Conservation (phyloP, 2,113 vertebrate species). For the Atherinomorus stipes region DNA sequence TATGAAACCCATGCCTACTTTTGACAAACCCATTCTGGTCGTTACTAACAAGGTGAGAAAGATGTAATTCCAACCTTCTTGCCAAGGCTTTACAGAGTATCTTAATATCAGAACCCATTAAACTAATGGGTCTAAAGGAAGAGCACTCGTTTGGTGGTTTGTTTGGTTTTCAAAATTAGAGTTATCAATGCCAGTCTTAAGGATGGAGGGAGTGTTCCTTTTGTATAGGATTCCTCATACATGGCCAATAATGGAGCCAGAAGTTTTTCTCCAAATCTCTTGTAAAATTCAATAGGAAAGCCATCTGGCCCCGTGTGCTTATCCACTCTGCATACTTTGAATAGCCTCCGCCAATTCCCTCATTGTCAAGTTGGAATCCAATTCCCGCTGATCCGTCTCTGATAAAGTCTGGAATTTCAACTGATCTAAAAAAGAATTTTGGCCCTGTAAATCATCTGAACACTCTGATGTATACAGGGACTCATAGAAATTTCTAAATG, state of each 20-base stretch:
- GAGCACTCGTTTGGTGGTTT: slow-evolving; percentile 1
- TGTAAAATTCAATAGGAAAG: not conserved
- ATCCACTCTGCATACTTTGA: no score
- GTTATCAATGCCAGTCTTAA: not conserved
- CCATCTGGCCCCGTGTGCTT: no score
- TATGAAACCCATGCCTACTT: not conserved
- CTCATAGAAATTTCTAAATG: no score
- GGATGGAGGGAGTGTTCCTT: not conserved
- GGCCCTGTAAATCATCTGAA: no score
- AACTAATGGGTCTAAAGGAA: slow-evolving; percentile 1
- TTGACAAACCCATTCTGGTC: not conserved
- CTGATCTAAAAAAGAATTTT: no score
- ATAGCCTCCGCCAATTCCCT: no score
- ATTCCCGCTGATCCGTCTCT: no score
- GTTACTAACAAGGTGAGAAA: not conserved
- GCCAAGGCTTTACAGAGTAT: not conserved
- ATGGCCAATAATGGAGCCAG: not conserved
- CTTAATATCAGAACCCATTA: slow-evolving; percentile 8
- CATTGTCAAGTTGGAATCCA: no score
- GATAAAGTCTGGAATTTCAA: no score
- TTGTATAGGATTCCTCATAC: not conserved
- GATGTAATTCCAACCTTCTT: not conserved
- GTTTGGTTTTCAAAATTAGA: not conserved
- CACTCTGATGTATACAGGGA: no score
- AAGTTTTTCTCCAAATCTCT: not conserved